Conservation (phyloP, 2,797 vertebrate species). For the Adrianichthys oophorus region DNA sequence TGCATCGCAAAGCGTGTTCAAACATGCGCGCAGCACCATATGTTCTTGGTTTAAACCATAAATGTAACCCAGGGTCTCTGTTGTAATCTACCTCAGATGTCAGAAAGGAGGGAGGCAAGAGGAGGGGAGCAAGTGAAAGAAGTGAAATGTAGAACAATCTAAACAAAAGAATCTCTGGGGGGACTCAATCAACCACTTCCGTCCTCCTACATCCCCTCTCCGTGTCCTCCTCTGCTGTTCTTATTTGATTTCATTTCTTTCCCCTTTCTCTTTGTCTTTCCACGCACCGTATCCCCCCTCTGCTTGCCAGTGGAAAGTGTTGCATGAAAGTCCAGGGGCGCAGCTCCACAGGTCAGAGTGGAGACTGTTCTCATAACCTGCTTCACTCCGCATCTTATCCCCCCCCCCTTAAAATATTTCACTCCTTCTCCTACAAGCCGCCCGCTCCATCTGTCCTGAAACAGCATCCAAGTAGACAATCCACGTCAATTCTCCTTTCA, state of each 20-base stretch:
- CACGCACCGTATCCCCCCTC: conserved; percentile 63
- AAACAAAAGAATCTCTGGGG: conserved; percentile 76
- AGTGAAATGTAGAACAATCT: conserved; percentile 71
- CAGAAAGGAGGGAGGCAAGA: conserved; percentile 50
- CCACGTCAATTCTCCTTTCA: not conserved
- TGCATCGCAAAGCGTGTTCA: conserved; percentile 54
- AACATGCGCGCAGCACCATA: conserved; percentile 58
- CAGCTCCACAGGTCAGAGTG: conserved; percentile 75
- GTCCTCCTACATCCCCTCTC: conserved; percentile 72
- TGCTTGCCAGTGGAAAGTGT: conserved; percentile 67
- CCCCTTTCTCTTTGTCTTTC: conserved; percentile 71
- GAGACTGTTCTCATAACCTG: conserved; percentile 77
- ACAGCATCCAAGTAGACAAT: conserved; percentile 3
- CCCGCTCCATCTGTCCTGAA: conserved; percentile 17
- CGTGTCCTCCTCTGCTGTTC: conserved; percentile 66
- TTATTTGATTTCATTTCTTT: conserved; percentile 68
- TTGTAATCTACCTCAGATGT: conserved; percentile 80
- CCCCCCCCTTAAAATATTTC: conserved; percentile 21
- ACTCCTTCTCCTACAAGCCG: conserved; percentile 29
- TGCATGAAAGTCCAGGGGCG: conserved; percentile 75
- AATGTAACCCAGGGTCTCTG: conserved; percentile 74
- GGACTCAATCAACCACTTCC: conserved; percentile 76
- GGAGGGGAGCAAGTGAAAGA: conserved; percentile 57
- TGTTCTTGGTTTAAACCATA: conserved; percentile 78
- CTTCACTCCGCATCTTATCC: conserved; percentile 57